A percentile compares a stretch with the other conserved stretches of the same genome.
Evolutionary conservation across 2,888 invertebrate genomes (phyloP).

Genomic region (Sericinus montela): DNA sequence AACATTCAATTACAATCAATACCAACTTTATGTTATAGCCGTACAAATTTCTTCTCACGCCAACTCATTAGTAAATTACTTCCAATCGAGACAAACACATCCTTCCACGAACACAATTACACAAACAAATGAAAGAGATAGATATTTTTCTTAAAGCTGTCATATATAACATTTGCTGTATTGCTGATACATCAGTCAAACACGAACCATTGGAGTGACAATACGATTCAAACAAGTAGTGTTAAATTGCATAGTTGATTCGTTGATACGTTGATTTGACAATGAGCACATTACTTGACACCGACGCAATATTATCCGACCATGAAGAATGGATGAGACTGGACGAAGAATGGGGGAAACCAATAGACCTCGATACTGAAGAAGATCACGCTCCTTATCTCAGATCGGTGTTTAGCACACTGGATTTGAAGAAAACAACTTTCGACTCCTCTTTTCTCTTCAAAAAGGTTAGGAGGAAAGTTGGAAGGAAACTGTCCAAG

Average conservation of each 20-base stretch:
- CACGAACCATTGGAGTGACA: constrained; percentile 3
- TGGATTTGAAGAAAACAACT: constrained; percentile 53
- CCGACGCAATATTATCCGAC: constrained; percentile 51
- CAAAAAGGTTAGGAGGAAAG: constrained; percentile 48
- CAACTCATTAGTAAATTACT: constrained; percentile 15
- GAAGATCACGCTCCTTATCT: constrained; percentile 37
- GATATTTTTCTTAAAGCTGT: neutral
- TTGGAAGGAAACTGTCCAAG: constrained; percentile 45
- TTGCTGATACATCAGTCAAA: constrained; percentile 1
- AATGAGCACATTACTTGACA: constrained; percentile 45
- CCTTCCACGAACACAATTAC: constrained; percentile 11
- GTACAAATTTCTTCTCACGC: constrained; percentile 5
- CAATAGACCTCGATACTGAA: constrained; percentile 61
- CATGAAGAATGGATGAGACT: constrained; percentile 63
- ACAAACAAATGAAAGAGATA: constrained; percentile 12
- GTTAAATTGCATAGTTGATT: no score
- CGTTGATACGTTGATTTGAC: neutral
- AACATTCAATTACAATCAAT: constrained; percentile 4
- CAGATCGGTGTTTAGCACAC: constrained; percentile 47
- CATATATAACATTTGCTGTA: constrained; percentile 1
- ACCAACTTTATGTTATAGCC: constrained; percentile 4
- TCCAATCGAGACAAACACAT: constrained; percentile 14
- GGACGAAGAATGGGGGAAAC: constrained; percentile 60
- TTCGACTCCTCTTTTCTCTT: constrained; percentile 63
- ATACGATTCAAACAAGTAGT: constrained; percentile 11